These are phyloP conservation scores for Miniopterus natalensis DNA, from an alignment of 2,113 vertebrate species.

Conservation along the genomic window DNA sequence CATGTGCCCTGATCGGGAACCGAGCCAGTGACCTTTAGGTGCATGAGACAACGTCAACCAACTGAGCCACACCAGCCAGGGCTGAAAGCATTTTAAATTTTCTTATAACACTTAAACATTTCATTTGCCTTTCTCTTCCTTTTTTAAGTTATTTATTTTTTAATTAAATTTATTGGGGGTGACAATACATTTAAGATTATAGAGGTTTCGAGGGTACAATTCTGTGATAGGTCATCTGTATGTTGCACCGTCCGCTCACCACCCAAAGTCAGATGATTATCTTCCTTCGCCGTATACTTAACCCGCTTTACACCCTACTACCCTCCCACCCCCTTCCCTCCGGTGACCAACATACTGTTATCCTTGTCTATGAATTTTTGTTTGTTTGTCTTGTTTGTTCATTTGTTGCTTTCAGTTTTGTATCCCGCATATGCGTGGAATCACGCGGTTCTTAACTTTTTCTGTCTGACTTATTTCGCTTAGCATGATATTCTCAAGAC, in stretches of 20 bases:
- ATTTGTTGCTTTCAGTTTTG: neutral
- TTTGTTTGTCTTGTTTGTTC: neutral
- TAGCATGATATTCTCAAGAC: neutral
- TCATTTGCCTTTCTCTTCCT: neutral
- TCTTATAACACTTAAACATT: neutral
- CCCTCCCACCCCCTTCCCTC: neutral
- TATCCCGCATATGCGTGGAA: neutral
- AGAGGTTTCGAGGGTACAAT: neutral
- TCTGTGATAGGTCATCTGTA: neutral
- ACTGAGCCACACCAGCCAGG: neutral
- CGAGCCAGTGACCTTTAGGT: neutral
- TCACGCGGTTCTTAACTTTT: neutral
- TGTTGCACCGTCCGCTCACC: neutral
- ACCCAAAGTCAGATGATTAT: neutral
- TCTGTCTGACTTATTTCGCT: neutral
- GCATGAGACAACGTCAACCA: neutral
- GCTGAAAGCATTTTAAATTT: neutral
- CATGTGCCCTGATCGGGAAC: neutral
- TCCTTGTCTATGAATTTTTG: neutral
- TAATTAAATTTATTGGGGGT: neutral
- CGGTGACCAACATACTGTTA: neutral
- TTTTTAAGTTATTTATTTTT: neutral
- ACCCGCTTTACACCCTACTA: neutral
- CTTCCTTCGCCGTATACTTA: neutral
- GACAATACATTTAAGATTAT: neutral